Base-by-base conservation (phyloP, 1,140 invertebrate genomes). In the Notospermus geniculatus region DNA sequence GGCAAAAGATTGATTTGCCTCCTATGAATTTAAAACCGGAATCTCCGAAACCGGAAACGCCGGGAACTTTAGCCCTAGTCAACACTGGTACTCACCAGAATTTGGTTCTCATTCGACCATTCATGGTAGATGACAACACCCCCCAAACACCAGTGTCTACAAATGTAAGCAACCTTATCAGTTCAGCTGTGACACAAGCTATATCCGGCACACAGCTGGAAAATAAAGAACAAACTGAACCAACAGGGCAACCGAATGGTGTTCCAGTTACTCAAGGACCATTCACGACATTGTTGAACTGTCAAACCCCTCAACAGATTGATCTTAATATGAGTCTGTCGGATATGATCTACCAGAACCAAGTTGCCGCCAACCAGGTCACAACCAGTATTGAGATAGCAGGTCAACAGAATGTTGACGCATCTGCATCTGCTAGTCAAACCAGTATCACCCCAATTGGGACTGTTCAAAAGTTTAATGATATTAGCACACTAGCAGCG, bases 121-220 rank as follows among this genome's bases (percentile, higher is more conserved):
- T 50, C 9, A 5, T 50, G n/a, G 4, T 50, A 7, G 25, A 50
- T 50, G 46, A 50, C 9, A 9, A 19, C 19, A 19, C 4, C 25
- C 46, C 4, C 4, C n/a, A 5, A n/a, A 5, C n/a, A n/a, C n/a
- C 25, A 27, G 25, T 23, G n/a, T n/a, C n/a, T 5, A 9, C n/a
- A 7, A n/a, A 23, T 50, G 46, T 23, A 4, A 23, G n/a, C 25
- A 27, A 19, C 46, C 9, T 7, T n/a, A 27, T 50, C 19, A 50
- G n/a, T 50, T 50, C 46, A 50, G 46, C 46, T 50, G 25, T 50
- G 25, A 50, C 46, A 23, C 46, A 50, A n/a, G 46, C n/a, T 9
- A 50, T 19, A 7, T 50, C 46, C 5, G n/a, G 46, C n/a, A 50
- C 19, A 23, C 46, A 23, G 5, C 9, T 50, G 19, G 25, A 19